Evolutionary conservation across 2,797 vertebrate genomes (phyloP), one percentile per base, ranked within the genome.

Genomic region (Phalloptychus januarius): DNA sequence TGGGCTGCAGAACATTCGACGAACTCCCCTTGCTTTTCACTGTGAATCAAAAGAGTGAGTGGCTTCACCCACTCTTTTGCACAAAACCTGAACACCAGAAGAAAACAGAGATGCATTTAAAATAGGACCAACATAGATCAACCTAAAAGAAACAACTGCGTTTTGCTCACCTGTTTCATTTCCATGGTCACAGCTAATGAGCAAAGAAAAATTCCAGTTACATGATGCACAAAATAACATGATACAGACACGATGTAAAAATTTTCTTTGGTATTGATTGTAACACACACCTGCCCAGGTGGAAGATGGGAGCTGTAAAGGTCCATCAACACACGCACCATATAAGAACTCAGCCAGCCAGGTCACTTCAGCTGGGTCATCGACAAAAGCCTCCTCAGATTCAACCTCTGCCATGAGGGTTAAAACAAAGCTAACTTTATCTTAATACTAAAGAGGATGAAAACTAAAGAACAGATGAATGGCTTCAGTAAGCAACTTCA

Each of bases 371-470:
- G 87, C 87, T 25, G 93, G 93, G 69, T 90, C 52, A 48, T 95
- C 93, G 1, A 94, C 94, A 71, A 88, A 89, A 80, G 88, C 76
- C 78, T 95, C 94, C 44, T 89, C 89, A 38, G 92, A 78, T 50
- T 95, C 92, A 2, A 94, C 92, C 65, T 90, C 91, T 93, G 85
- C 11, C 46, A 74, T 11, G 10, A 33, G 20, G 10, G 2, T 18
- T 74, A 56, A 71, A 4, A 48, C 58, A 71, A 44, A 44, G 3
- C 5, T 44, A 23, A 38, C 63, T 25, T 67, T 67, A 67, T 67
- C 40, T 12, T 40, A 38, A 67, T 6, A 33, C 5, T 7, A 7
- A 25, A 61, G 18, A 3, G 28, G 15, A 28, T 8, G 6, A 16
- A 36, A 33, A 63, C 28, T 61, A 20, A 63, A 63, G 16, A 36